Evolutionary conservation across 2,888 invertebrate species (phyloP), one percentile per base, ranked within the genome.

Genomic region (Mesoligia furuncula): DNA sequence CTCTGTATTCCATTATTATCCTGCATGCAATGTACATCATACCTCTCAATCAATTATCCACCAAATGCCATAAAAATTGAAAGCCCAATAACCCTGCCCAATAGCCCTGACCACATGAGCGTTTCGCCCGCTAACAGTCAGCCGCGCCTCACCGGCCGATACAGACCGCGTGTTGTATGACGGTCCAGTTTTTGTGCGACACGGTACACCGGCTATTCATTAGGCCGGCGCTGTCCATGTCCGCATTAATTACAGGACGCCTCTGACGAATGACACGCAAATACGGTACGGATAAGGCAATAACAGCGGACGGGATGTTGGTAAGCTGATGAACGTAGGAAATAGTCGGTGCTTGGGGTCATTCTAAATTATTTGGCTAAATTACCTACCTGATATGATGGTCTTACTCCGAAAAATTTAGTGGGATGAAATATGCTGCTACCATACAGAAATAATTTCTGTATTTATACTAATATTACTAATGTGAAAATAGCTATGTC

Each of bases 201-300:
- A 94, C 91, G 91, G 90, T 91, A 94, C 95, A 93, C 92, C 92
- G 92, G 92, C 95, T 93, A 95, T 96, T 96, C 95, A 96, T 96
- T 96, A 96, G 93, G 90, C 91, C 90, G 88, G 82, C 91, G 87
- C 92, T 92, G 94, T 92, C 93, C 94, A 89, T 93, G 94, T 93
- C 91, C 92, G 93, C 93, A 95, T 95, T 96, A 96, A 96, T 96
- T 95, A 96, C 94, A 93, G 93, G 92, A 92, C 91, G 92, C 91
- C 89, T 89, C 91, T 93, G 92, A 93, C 93, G 93, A 93, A 94
- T 93, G 91, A 92, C 92, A 90, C 90, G 89, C 90, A 90, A 92
- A 92, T 91, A 92, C 90, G 71, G 84, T 87, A 72, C 80, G 85
- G 79, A 87, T 85, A 85, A 84, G 82, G 87, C 88, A 81, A 85